These are phyloP conservation scores for Ia io DNA, from an alignment of 2,113 vertebrate species.

Conservation along the genomic window DNA sequence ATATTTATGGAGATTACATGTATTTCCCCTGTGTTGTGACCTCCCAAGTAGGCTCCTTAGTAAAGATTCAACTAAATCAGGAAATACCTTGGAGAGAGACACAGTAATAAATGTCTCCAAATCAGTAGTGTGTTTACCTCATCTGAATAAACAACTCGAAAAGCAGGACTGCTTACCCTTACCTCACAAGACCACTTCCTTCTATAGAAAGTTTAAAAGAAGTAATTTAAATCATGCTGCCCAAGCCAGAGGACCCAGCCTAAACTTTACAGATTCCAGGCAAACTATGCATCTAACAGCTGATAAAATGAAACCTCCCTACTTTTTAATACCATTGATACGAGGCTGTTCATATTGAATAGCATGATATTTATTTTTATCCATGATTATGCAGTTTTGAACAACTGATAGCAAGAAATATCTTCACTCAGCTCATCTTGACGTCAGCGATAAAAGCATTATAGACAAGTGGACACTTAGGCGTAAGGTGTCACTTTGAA, in stretches of 20 bases:
- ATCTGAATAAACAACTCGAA: background rate
- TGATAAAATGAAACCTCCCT: background rate
- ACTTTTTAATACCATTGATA: background rate
- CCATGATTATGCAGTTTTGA: background rate
- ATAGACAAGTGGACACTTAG: background rate
- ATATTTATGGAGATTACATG: background rate
- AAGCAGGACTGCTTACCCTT: background rate
- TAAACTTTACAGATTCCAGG: slow-evolving; percentile 5
- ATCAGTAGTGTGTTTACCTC: background rate
- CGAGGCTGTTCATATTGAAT: background rate
- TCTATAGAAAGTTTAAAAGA: background rate
- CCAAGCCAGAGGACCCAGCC: background rate
- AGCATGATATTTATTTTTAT: background rate
- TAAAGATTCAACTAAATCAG: background rate
- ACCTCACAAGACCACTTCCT: background rate
- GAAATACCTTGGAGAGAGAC: background rate
- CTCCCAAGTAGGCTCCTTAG: background rate
- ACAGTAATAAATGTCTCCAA: background rate
- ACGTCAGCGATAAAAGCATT: background rate
- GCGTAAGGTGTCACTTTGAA: background rate
- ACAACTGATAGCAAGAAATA: background rate
- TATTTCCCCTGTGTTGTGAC: background rate
- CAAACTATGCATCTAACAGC: background rate
- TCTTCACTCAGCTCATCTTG: background rate
- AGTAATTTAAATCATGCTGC: background rate